phyloP scores from a whole-genome alignment of 64 coral and sea anemone species.

The Montipora foliosa region DNA sequence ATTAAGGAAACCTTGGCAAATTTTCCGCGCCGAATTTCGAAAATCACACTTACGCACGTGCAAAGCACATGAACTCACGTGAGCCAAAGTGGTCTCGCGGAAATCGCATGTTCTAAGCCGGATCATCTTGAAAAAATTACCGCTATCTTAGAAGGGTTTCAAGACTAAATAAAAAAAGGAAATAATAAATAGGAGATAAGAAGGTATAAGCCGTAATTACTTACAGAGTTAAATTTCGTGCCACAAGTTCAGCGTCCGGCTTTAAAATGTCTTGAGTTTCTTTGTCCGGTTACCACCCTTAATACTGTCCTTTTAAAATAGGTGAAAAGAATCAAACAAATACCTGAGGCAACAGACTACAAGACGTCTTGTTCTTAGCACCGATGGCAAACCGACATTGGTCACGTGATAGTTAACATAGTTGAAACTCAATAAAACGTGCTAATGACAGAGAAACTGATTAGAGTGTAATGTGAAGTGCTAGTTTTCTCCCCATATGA shows the following conservation, averaged over 20 bases:
- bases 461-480: too few relatives aligned
- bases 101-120: background rate
- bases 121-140: background rate
- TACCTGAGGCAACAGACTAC: background rate
- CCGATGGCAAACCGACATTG: too few relatives aligned
- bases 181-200: background rate
- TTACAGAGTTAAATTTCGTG: too few relatives aligned
- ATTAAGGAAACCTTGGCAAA: background rate
- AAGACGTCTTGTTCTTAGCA: background rate
- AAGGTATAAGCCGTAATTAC: too few relatives aligned
- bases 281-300: background rate
- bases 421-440: too few relatives aligned
- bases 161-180: background rate
- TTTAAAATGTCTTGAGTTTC: too few relatives aligned
- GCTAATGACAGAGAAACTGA: too few relatives aligned
- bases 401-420: too few relatives aligned
- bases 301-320: background rate
- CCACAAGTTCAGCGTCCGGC: too few relatives aligned
- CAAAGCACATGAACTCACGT: background rate
- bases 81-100: background rate
- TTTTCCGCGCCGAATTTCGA: background rate
- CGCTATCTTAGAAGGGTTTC: background rate
- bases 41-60: background rate
- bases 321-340: background rate
- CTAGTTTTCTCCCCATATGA: too few relatives aligned